These are phyloP conservation scores for Flabesymbios commensalis DNA, from an alignment of 2,888 invertebrate species.

Conservation along the genomic window DNA sequence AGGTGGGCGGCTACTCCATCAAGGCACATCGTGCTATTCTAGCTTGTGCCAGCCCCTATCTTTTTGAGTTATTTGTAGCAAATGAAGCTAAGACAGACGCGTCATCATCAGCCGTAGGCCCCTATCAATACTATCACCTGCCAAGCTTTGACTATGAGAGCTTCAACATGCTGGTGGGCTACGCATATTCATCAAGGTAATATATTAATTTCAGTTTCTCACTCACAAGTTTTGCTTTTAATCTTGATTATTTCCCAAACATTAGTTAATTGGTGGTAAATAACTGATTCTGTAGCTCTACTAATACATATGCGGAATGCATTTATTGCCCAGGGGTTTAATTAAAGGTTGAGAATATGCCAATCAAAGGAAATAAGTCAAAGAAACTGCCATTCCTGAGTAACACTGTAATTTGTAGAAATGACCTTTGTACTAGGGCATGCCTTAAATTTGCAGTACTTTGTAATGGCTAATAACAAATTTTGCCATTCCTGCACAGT, in stretches of 20 bases:
- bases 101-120: conserved; percentile 59
- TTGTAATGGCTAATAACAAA: no score
- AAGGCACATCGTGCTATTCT: conserved; percentile 79
- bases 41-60: conserved; percentile 77
- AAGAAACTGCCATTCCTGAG: no score
- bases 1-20: conserved; percentile 75
- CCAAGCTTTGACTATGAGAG: conserved; percentile 72
- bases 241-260: not conserved
- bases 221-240: conserved; percentile 1
- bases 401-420: no score
- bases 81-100: conserved; percentile 62
- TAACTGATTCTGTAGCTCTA: no score
- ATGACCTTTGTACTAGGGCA: no score
- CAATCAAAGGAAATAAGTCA: no score
- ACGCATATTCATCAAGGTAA: conserved; percentile 78
- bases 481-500: no score
- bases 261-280: not conserved
- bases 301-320: no score
- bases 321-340: no score
- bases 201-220: conserved; percentile 20
- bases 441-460: no score
- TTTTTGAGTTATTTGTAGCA: conserved; percentile 78
- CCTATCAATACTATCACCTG: conserved; percentile 66
- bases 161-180: conserved; percentile 77
- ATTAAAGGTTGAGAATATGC: no score